These are phyloP conservation scores for Vulpes lagopus DNA, from an alignment of 2,113 vertebrate species.

Conservation along the genomic window DNA sequence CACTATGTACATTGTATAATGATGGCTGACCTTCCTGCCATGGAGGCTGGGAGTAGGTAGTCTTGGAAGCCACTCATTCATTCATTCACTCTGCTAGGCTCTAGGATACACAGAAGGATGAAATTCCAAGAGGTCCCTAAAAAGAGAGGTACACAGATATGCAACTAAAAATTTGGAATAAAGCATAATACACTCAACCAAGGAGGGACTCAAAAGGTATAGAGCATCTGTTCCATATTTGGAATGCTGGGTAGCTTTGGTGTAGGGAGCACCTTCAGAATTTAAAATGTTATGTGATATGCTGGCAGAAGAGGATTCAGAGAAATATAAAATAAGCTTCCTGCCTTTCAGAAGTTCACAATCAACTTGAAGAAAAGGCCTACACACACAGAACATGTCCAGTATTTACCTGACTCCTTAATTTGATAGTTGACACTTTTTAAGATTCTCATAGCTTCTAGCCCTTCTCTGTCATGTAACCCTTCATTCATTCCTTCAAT, in stretches of 20 bases:
- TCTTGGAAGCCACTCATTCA: neutral
- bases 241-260: neutral
- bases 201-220: neutral
- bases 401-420: neutral
- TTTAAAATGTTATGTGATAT: neutral
- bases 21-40: neutral
- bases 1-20: neutral
- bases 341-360: neutral
- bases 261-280: neutral
- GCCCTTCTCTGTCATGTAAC: neutral
- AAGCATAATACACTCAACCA: neutral
- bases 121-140: neutral
- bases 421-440: neutral
- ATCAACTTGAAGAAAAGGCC: neutral
- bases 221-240: neutral
- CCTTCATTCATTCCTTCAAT: neutral
- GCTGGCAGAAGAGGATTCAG: neutral
- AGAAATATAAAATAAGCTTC: neutral
- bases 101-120: neutral
- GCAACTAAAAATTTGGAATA: neutral
- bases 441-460: neutral
- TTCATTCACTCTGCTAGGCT: neutral
- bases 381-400: neutral
- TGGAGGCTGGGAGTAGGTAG: neutral
- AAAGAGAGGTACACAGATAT: neutral